Evolutionary conservation across 2,113 vertebrate genomes (phyloP), one percentile per base, ranked within the genome.

Genomic region (Dolichallabes microphthalmus): DNA sequence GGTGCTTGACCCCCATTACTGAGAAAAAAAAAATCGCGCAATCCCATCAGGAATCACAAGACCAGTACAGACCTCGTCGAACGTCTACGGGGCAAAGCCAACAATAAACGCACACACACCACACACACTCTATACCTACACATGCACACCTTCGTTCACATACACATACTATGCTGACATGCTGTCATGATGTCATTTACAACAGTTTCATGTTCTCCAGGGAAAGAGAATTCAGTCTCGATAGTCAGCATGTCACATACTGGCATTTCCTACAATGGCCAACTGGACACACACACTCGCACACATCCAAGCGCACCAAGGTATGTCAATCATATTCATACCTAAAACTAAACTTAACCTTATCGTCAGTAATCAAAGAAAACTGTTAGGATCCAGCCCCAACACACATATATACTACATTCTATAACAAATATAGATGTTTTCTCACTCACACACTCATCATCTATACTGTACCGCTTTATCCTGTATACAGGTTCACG

Each of bases 1-100:
- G 61, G 58, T 66, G 27, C 60, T 77, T 75, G 83, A 84, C 83
- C 83, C 73, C 83, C 83, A 84, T 84, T 84, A 84, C 83, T 35
- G 45, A 35, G 83, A 64, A 82, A 73, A 45, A 45, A 35, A 82
- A 82, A 71, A 57, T 57, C 81, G 58, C 19, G 20, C 81, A 73
- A 35, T 77, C 73, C 58, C 58, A 30, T 52, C 83, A 76, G 83
- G 83, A 77, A 66, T 77, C 73, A 53, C 71, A 77, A 64, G 27
- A 53, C 73, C 60, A 75, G 64, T 63, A 55, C 61, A 52, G n/a
- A 68, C 45, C 80, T 68, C 64, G 19, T 53, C 30, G 63, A 66
- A 30, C 45, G 45, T 53, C 25, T 82, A 6, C 17, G 32, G 50
- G 68, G 53, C 75, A 85, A 77, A 80, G 53, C 69, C 55, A 85